Conservation (phyloP, 1,140 invertebrate genomes). For the Brachionus rotundiformis region DNA sequence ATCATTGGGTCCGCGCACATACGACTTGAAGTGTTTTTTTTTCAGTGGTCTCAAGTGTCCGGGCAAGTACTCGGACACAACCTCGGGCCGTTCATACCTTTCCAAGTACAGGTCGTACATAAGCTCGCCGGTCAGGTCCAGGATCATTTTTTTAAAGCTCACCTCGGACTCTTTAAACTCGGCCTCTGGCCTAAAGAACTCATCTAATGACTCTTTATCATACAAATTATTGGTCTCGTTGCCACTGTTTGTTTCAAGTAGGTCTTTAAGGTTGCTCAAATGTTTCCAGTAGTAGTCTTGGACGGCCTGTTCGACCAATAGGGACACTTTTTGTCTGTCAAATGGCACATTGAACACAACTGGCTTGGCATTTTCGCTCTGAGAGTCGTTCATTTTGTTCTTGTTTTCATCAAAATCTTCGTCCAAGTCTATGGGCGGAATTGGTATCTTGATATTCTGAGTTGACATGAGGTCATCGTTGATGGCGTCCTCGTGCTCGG, state of each 20-base stretch:
- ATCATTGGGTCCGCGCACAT: constrained; percentile 54
- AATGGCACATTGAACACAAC: constrained; percentile 22
- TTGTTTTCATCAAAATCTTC: constrained; percentile 7
- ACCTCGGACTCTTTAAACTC: background rate
- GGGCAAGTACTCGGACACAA: constrained; percentile 58
- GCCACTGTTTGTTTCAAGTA: background rate
- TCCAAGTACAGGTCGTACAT: constrained; percentile 64
- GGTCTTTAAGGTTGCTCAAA: background rate
- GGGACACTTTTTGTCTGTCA: background rate
- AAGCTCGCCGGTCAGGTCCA: constrained; percentile 71
- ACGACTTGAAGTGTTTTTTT: constrained; percentile 54
- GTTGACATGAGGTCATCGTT: background rate
- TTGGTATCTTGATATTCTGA: constrained; percentile 6
- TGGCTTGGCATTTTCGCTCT: background rate
- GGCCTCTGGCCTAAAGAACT: background rate
- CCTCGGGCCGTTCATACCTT: constrained; percentile 54
- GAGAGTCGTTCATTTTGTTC: background rate
- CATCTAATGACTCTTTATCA: background rate
- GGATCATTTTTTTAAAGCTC: constrained; percentile 66
- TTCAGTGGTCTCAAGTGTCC: constrained; percentile 67
- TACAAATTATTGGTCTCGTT: background rate
- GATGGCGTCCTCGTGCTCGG: background rate
- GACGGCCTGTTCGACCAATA: background rate
- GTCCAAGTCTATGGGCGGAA: constrained; percentile 27
- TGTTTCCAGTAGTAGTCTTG: constrained; percentile 31